A percentile compares a stretch with the other conserved stretches of the same genome.
Conservation (phyloP, 2,113 vertebrate species). For the Zapus hudsonius region DNA sequence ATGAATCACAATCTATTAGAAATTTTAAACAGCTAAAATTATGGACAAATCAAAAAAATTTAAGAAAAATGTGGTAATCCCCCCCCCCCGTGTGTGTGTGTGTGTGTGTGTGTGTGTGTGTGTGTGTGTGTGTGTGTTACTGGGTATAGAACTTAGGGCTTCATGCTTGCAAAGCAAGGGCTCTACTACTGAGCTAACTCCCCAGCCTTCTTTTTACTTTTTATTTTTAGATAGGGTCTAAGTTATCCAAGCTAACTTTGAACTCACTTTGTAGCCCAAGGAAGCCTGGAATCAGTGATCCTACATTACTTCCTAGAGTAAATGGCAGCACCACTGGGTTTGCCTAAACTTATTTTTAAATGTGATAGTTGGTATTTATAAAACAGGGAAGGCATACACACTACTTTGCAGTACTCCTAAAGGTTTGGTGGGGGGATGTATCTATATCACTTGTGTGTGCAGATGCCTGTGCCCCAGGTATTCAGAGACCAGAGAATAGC, state of each 20-base stretch:
- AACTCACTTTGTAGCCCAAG: not conserved
- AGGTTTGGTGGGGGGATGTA: not conserved
- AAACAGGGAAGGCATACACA: constrained; percentile 1
- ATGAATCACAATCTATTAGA: not conserved
- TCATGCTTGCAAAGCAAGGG: not conserved
- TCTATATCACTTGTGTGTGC: too few relatives aligned
- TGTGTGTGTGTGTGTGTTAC: not conserved
- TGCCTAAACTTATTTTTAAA: constrained; percentile 8
- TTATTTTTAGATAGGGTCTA: not conserved
- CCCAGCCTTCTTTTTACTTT: not conserved
- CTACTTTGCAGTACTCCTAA: not conserved
- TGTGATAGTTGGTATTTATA: not conserved
- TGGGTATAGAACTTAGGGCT: not conserved
- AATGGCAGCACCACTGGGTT: too few relatives aligned
- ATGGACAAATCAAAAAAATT: constrained; percentile 30
- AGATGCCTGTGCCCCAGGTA: too few relatives aligned
- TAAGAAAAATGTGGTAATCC: not conserved
- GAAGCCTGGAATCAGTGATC: not conserved
- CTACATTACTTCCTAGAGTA: not conserved
- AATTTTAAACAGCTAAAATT: not conserved
- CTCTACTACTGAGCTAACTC: not conserved
- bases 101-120: not conserved
- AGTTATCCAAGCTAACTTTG: not conserved
- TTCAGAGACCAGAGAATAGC: too few relatives aligned
- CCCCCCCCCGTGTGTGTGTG: not conserved